These are phyloP conservation scores for Agonopterix subpropinquella DNA, from an alignment of 2,888 invertebrate genomes.

Conservation along the genomic window DNA sequence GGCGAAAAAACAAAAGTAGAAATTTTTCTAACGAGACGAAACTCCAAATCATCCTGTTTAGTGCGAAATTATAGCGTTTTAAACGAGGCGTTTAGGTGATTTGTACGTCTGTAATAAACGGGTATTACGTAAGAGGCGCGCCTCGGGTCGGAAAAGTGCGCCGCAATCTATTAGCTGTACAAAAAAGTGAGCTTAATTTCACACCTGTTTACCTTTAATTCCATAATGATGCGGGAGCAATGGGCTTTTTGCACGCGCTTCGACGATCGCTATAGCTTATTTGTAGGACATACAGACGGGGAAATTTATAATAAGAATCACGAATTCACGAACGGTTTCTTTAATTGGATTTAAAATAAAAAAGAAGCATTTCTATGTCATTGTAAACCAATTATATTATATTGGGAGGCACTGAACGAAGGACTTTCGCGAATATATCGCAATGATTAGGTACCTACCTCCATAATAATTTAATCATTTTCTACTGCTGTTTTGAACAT, in stretches of 20 bases:
- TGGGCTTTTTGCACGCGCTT: slow-evolving; percentile 54
- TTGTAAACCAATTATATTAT: no score
- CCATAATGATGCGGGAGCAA: slow-evolving; percentile 57
- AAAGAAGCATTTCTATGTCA: no score
- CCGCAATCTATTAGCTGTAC: slow-evolving; percentile 62
- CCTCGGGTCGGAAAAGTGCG: slow-evolving; percentile 51
- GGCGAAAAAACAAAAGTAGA: slow-evolving; percentile 68
- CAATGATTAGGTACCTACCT: no score
- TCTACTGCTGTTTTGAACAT: no score
- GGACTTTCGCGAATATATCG: no score
- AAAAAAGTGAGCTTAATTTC: slow-evolving; percentile 71
- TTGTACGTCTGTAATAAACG: slow-evolving; percentile 54
- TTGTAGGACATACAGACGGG: slow-evolving; percentile 22
- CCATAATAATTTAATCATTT: no score
- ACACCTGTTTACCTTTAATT: slow-evolving; percentile 72
- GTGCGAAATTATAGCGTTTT: slow-evolving; percentile 72
- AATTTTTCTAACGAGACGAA: slow-evolving; percentile 68
- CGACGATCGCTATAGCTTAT: slow-evolving; percentile 23
- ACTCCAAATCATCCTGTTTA: slow-evolving; percentile 68
- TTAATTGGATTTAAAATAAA: slow-evolving; percentile 8
- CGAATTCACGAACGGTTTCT: slow-evolving; percentile 18
- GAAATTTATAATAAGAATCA: slow-evolving; percentile 27
- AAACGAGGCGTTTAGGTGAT: slow-evolving; percentile 65
- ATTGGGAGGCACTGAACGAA: no score
- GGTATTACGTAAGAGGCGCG: slow-evolving; percentile 58